phyloP scores from a whole-genome alignment of 2,888 invertebrate species.

The Dicranocentrus wangi region DNA sequence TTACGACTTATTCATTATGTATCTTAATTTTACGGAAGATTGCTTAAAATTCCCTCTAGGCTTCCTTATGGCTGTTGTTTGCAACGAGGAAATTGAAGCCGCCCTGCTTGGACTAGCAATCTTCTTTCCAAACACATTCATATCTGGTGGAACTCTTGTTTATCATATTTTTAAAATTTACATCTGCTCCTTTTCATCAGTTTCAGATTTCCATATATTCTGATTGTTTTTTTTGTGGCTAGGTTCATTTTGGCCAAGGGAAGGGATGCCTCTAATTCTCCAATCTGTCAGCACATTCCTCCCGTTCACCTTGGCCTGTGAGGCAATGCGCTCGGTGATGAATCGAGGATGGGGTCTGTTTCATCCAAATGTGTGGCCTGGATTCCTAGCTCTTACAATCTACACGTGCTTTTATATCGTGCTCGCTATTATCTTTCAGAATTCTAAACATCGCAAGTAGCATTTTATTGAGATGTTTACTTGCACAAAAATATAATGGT shows the following conservation, averaged over 20 bases:
- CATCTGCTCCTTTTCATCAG: no score
- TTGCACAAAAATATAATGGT: no score
- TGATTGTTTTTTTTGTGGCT: no score
- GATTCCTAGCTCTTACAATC: background rate
- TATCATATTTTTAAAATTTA: no score
- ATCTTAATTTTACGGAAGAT: background rate
- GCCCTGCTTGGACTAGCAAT: background rate
- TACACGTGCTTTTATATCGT: no score
- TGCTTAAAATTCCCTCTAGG: background rate
- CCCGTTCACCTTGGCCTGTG: background rate
- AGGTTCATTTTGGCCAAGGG: background rate
- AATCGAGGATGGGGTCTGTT: background rate
- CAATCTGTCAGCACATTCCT: background rate
- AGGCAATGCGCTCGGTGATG: background rate
- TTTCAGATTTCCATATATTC: no score
- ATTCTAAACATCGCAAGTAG: no score
- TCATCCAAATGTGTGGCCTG: background rate
- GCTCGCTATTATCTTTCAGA: no score
- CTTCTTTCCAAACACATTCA: background rate
- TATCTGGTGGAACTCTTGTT: background rate
- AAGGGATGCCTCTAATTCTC: conserved; percentile 7
- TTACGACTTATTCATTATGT: background rate
- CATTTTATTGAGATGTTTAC: no score
- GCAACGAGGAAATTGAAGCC: background rate
- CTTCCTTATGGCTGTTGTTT: background rate